Base-by-base conservation (phyloP, 2,797 vertebrate species). In the Rallus crepitans region DNA sequence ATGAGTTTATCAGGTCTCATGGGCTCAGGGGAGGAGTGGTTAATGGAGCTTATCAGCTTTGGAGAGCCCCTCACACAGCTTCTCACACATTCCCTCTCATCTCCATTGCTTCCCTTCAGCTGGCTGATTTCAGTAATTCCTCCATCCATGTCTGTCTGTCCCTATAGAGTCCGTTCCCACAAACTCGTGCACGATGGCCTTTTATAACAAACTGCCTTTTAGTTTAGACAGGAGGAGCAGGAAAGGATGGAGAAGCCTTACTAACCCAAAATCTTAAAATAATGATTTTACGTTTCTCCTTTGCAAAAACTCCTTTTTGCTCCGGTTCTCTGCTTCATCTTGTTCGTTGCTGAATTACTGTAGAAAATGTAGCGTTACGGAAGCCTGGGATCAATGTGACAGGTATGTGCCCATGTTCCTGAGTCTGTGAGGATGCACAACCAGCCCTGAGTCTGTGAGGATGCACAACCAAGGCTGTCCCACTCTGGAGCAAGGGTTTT, bases 21-120 rank as follows among this genome's bases (percentile, higher is more conserved):
- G 53, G 31, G 31, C 23, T 78, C 7, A 0, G 7, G 53, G 20
- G 3, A 89, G 17, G 11, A 60, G 5, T 37, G 35, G n/a, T 47
- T 3, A 3, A 28, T 1, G 7, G 59, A 66, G 23, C 20, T 57
- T n/a, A 37, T 48, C 64, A 59, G 27, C 27, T 68, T 55, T 35
- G 52, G 33, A 79, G 13, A 70, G 25, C 8, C 10, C 11, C 27
- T 69, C 61, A 30, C 2, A 1, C 0, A 45, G 42, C 42, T 19
- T 18, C 9, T 45, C 42, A 45, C 18, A 45, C 18, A 1, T 17
- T 65, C 13, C 15, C 7, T 66, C 33, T 65, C 48, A 39, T 24
- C 18, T 90, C 52, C 31, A 24, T 47, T 0, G 0, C 31, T 25
- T 69, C 24, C 17, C 33, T 85, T 65, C 0, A 0, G 55, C 33